These are phyloP conservation scores for Hartigia nigra DNA, from an alignment of 2,888 invertebrate species.

Conservation along the genomic window DNA sequence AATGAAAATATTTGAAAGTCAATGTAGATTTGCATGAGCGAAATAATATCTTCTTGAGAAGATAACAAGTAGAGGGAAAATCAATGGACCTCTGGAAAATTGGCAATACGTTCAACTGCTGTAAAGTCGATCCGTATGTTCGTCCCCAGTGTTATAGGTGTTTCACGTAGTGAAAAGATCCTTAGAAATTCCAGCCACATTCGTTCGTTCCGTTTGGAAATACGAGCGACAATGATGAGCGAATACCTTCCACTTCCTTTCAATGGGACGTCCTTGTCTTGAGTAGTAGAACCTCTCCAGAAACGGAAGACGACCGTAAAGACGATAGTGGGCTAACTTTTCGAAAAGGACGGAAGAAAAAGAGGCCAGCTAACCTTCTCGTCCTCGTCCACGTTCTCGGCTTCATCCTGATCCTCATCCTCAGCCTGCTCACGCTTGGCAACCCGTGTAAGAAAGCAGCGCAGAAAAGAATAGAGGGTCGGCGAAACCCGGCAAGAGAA, in stretches of 20 bases:
- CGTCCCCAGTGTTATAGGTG: neutral
- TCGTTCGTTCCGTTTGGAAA: slow-evolving; percentile 20
- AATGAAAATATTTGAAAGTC: neutral
- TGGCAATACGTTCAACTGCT: neutral
- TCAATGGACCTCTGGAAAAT: neutral
- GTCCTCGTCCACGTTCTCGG: neutral
- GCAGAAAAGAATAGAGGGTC: slow-evolving; percentile 12
- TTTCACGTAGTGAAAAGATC: neutral
- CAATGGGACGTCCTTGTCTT: slow-evolving; percentile 14
- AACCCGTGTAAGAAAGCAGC: slow-evolving; percentile 16
- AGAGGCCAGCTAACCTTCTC: neutral
- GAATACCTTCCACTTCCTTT: slow-evolving; percentile 31
- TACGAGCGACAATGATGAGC: slow-evolving; percentile 27
- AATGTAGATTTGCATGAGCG: neutral
- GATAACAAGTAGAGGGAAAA: neutral
- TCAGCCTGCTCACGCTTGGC: slow-evolving; percentile 15
- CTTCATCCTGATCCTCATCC: slow-evolving; percentile 15
- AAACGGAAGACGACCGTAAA: slow-evolving; percentile 3
- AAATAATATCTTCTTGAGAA: neutral
- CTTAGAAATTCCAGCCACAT: neutral
- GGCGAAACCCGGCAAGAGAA: slow-evolving; percentile 15
- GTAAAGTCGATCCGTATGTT: neutral
- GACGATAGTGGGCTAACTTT: neutral
- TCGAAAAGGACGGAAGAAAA: neutral
- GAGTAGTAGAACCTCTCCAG: neutral